Evolutionary conservation across 2,797 vertebrate genomes (phyloP).

Genomic region (Ammospiza maritima): DNA sequence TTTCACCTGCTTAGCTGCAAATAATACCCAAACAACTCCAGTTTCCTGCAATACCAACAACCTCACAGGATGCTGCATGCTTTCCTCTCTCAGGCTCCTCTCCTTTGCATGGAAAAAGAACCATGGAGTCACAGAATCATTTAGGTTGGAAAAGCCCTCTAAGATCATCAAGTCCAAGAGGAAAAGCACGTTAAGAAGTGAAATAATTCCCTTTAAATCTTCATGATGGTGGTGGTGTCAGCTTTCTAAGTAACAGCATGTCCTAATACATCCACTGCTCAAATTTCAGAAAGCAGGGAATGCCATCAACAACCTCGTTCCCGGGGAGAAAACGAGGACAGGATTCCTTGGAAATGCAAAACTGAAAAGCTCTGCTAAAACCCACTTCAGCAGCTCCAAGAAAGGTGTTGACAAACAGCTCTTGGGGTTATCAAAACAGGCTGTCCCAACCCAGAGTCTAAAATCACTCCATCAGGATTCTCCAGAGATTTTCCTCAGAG

Average conservation of each 20-base stretch:
- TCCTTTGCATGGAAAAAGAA: neutral
- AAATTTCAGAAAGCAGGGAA: neutral
- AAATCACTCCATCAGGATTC: neutral
- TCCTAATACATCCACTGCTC: neutral
- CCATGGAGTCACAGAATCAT: neutral
- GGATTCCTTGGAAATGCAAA: neutral
- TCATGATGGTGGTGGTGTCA: neutral
- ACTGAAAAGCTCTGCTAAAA: neutral
- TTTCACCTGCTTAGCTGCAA: neutral
- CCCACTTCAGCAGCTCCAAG: neutral
- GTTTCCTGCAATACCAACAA: neutral
- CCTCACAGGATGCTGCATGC: neutral
- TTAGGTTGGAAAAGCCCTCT: neutral
- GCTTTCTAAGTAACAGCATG: neutral
- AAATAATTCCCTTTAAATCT: neutral
- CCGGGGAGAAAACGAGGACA: neutral
- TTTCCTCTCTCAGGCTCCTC: neutral
- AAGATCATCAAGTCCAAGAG: neutral
- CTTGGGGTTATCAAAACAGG: neutral
- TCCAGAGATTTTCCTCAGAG: neutral
- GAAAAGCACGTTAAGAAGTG: neutral
- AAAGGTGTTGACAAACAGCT: slow-evolving; percentile 7
- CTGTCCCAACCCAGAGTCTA: neutral
- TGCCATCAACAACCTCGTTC: neutral
- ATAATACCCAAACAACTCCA: neutral